Evolutionary conservation across 2,888 invertebrate genomes (phyloP), one percentile per base, ranked within the genome.

Genomic region (Drosophila longiperda): DNA sequence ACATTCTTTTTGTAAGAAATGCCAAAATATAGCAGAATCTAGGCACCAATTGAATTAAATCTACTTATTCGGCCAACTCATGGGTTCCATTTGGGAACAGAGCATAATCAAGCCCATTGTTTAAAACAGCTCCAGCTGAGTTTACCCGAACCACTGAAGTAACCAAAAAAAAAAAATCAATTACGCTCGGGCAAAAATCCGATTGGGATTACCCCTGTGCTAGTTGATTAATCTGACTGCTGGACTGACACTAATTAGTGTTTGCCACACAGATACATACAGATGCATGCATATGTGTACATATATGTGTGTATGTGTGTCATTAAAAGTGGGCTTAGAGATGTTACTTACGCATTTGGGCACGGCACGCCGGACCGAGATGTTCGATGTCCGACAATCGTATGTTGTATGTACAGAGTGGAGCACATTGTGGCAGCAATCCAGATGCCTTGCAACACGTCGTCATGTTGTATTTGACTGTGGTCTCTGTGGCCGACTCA

Each of bases 381-480:
- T 94, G 94, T 89, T 96, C 95, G 72, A 97, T 94, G 91, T 97
- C 97, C 5, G 96, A 95, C 95, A 97, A 96, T 88, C 95, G 96
- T 58, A 97, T 97, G 91, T 97, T 96, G 92, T 97, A 97, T 0
- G 96, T 95, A 89, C 97, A 97, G 15, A 97, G 94, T 1, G 97
- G 96, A 93, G 96, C 94, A 91, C 97, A 97, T 69, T 93, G 92
- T 8, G 93, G 92, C 75, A 92, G 62, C 36, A 93, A 75, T 17
- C 96, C 95, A 7, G 96, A 96, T 3, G 95, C 94, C 36, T 95
- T 94, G 91, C 97, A 97, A 91, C 97, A 97, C 7, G 95, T 95
- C 0, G 96, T 96, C 90, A 97, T 96, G 92, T 97, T 97, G 94
- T 97, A 97, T 5, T 94, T 93, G 58, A 94, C 94, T 8, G 95